Evolutionary conservation across 2,113 vertebrate genomes (phyloP).

Genomic region (Echinops telfairi): DNA sequence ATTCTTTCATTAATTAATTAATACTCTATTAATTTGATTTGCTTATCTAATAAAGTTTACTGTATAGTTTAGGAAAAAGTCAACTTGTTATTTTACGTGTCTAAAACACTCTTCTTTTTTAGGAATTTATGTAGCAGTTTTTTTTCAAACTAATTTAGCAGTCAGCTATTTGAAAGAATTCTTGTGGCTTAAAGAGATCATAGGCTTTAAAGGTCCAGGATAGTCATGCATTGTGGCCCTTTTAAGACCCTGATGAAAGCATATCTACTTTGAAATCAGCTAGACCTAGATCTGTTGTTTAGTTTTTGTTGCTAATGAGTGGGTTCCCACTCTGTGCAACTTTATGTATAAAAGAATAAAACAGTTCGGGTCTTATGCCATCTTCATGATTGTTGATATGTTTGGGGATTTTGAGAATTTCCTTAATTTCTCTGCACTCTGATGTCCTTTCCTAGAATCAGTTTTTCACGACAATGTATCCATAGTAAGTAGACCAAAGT

Average conservation of each 20-base stretch:
- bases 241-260: background rate
- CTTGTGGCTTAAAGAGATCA: background rate
- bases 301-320: background rate
- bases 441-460: background rate
- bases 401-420: background rate
- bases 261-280: background rate
- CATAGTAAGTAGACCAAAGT: background rate
- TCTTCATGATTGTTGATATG: background rate
- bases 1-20: slow-evolving; percentile 45
- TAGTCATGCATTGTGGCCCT: background rate
- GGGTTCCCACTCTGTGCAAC: background rate
- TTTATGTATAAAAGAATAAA: background rate
- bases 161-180: background rate
- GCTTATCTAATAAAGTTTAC: slow-evolving; percentile 27
- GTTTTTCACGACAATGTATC: background rate
- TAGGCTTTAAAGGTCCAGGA: background rate
- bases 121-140: background rate
- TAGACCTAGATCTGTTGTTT: background rate
- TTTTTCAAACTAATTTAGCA: slow-evolving; percentile 13
- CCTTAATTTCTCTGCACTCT: background rate
- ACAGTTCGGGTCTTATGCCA: background rate
- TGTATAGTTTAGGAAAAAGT: slow-evolving; percentile 7
- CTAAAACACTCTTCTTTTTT: background rate
- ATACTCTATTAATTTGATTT: slow-evolving; percentile 34
- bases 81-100: slow-evolving; percentile 6